phyloP scores from a whole-genome alignment of 2,888 invertebrate species.

The Drosophila gaucha region DNA sequence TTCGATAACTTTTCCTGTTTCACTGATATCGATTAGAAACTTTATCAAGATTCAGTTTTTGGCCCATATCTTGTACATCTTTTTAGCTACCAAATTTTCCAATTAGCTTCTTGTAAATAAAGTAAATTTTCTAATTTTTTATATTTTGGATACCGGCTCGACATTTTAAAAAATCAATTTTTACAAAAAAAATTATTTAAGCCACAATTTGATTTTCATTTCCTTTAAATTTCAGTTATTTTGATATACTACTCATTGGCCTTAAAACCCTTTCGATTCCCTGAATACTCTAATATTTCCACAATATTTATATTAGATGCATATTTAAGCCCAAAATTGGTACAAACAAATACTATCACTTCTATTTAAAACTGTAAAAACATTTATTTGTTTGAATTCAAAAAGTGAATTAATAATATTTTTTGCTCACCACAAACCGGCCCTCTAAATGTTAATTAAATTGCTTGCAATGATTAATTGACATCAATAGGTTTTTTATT shows the following conservation, averaged over 20 bases:
- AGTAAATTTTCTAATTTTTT: too few species aligned
- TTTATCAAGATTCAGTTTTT: too few species aligned
- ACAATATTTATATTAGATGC: neutral
- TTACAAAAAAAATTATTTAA: too few species aligned
- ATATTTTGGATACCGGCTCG: too few species aligned
- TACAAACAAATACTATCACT: neutral
- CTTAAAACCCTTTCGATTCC: too few species aligned
- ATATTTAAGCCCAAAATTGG: neutral
- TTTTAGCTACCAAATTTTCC: too few species aligned
- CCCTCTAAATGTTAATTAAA: slow-evolving; percentile 23
- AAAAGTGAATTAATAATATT: slow-evolving; percentile 6
- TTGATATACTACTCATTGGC: too few species aligned
- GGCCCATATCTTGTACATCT: too few species aligned
- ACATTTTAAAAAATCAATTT: too few species aligned
- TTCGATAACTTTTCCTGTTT: too few species aligned
- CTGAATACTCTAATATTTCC: neutral
- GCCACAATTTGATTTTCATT: neutral
- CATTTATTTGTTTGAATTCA: neutral
- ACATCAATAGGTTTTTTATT: slow-evolving; percentile 22
- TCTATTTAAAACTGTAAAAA: neutral
- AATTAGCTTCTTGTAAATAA: too few species aligned
- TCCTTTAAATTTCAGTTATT: neutral
- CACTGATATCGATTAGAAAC: too few species aligned
- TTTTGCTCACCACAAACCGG: slow-evolving; percentile 11
- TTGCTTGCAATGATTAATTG: slow-evolving; percentile 42